Conservation (phyloP, 2,888 invertebrate species). For the Scaptomyza polygonia region DNA sequence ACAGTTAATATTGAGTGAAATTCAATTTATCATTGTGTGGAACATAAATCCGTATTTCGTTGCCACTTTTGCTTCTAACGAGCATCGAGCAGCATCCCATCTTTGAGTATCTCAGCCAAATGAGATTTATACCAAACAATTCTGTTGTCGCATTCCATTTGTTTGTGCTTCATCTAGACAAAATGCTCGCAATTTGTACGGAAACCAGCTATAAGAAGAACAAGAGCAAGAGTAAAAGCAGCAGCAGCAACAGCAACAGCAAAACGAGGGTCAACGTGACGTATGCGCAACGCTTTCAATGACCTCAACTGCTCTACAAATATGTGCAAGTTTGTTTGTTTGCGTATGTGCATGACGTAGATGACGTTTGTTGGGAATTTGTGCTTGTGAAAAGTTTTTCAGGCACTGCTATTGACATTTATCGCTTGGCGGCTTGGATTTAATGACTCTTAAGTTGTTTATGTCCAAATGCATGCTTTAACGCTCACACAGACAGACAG, state of each 20-base stretch:
- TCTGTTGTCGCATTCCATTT: conserved; percentile 58
- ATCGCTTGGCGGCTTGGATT: conserved; percentile 63
- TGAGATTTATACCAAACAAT: conserved; percentile 63
- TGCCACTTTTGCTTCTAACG: conserved; percentile 34
- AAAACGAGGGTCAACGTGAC: conserved; percentile 40
- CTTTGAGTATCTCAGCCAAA: conserved; percentile 31
- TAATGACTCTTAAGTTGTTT: conserved; percentile 63
- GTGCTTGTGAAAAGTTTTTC: conserved; percentile 33
- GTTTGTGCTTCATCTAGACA: conserved; percentile 45
- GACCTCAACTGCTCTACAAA: conserved; percentile 50
- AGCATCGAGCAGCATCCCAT: conserved; percentile 19
- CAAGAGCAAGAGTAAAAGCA: background rate
- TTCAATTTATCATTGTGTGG: conserved; percentile 77
- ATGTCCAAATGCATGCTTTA: conserved; percentile 35
- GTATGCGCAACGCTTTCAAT: conserved; percentile 65
- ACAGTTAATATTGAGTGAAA: conserved; percentile 77
- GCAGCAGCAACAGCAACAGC: conserved; percentile 12
- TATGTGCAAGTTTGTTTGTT: background rate
- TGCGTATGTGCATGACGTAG: conserved; percentile 3
- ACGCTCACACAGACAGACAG: conserved; percentile 24
- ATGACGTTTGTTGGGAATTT: conserved; percentile 1
- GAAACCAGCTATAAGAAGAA: conserved; percentile 11
- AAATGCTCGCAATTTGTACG: conserved; percentile 66
- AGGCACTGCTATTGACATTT: conserved; percentile 67
- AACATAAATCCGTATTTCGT: conserved; percentile 73